Base-by-base conservation (phyloP, 1,140 invertebrate genomes). In the Drosophila gunungcola region DNA sequence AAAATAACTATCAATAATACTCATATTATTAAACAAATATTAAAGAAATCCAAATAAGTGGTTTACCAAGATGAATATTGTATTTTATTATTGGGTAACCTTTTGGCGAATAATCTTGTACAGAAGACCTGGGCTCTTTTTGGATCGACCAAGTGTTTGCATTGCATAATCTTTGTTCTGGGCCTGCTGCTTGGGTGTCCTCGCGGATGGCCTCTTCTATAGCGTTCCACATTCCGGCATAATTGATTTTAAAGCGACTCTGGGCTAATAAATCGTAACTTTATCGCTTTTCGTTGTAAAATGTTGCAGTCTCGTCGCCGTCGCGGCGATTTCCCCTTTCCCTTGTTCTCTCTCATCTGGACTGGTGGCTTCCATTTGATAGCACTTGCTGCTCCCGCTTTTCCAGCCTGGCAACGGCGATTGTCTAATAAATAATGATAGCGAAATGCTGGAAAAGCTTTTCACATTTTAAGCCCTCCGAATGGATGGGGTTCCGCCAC, bases 141-240 rank as follows among this genome's bases (percentile, higher is more conserved):
- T 48, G 61, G 32, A 53, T 43, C 51, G 41, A 63, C 73, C 81
- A 88, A 88, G 84, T 88, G 84, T 88, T 89, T 88, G 77, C 76
- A 84, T 89, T 89, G 84, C 84, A 89, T 89, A 89, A 89, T 89
- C 84, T 89, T 60, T 61, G 48, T 65, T 76, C 58, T 67, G 68
- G 63, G 70, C 45, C 42, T 74, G 70, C 85, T 78, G 77, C 81
- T 77, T 90, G 86, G 86, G 85, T 90, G 85, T 90, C 83, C 86
- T 68, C 61, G 58, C 57, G 64, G 86, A 58, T 79, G 42, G 56
- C 51, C 56, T 45, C 60, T 75, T 54, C 57, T 13, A 49, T 68
- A 78, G 76, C 80, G 90, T 91, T 91, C 90, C 86, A 90, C 90
- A 91, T 91, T 91, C 90, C 90, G 78, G 90, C 85, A 91, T 91